These are phyloP conservation scores for Thereva nobilitata DNA, from an alignment of 2,888 invertebrate species.

Conservation along the genomic window DNA sequence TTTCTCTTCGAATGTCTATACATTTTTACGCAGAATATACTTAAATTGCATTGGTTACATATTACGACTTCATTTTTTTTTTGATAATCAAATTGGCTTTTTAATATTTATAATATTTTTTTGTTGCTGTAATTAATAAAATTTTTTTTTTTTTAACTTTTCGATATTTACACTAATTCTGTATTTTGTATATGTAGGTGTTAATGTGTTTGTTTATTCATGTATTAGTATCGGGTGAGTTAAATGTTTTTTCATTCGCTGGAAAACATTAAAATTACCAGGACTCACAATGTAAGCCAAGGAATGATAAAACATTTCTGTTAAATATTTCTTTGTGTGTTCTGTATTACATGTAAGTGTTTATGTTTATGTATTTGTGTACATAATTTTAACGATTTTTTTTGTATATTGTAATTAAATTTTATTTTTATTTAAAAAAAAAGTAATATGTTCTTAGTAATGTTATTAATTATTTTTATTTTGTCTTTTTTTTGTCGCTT, in stretches of 20 bases:
- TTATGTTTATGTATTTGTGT: background rate
- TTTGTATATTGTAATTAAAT: background rate
- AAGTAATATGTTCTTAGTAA: background rate
- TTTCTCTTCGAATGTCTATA: conserved; percentile 4
- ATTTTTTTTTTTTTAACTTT: conserved; percentile 12
- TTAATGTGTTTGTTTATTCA: conserved; percentile 4
- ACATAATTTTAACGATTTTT: background rate
- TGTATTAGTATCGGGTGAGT: background rate
- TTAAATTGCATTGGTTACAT: conserved; percentile 24
- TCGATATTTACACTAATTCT: conserved; percentile 26
- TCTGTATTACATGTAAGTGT: conserved; percentile 11
- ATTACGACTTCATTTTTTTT: conserved; percentile 13
- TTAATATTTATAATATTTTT: background rate
- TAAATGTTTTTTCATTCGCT: conserved; percentile 28
- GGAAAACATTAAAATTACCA: conserved; percentile 15
- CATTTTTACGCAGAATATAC: conserved; percentile 11
- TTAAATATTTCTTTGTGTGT: conserved; percentile 13
- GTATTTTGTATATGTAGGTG: background rate
- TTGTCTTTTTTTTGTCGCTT: conserved; percentile 6
- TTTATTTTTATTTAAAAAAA: background rate
- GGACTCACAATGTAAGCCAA: conserved; percentile 20
- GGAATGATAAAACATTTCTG: conserved; percentile 26
- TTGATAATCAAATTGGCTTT: background rate
- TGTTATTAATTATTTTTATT: conserved; percentile 18
- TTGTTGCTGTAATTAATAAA: conserved; percentile 7